A percentile compares a stretch with the other conserved stretches of the same genome.
Evolutionary conservation across 2,888 invertebrate genomes (phyloP).

Genomic region (Caenorhabditis panamensis): DNA sequence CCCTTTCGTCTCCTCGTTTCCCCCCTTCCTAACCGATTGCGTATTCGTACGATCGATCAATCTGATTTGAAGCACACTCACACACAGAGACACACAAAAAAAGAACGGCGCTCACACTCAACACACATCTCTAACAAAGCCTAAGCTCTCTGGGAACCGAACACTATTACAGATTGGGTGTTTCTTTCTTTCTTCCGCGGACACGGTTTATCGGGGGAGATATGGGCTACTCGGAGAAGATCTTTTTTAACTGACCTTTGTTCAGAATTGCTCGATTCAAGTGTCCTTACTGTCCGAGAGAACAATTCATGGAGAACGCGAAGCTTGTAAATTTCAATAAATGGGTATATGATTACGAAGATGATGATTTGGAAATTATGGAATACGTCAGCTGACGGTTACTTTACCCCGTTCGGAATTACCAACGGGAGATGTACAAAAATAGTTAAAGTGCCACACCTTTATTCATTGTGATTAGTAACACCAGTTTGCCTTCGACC

Average conservation of each 20-base stretch:
- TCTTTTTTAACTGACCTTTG: slow-evolving; percentile 61
- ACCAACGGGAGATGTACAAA: background rate
- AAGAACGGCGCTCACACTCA: slow-evolving; percentile 53
- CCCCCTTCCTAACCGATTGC: slow-evolving; percentile 46
- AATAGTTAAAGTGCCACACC: background rate
- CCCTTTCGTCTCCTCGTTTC: slow-evolving; percentile 31
- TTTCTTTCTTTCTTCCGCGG: background rate
- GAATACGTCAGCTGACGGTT: background rate
- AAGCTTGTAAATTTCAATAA: slow-evolving; percentile 25
- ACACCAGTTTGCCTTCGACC: background rate
- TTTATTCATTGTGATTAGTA: background rate
- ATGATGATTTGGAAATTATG: slow-evolving; percentile 5
- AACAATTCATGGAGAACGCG: slow-evolving; percentile 84
- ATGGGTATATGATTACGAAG: background rate
- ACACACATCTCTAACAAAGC: slow-evolving; percentile 28
- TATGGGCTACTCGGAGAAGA: too few relatives aligned
- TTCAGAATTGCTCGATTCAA: slow-evolving; percentile 87
- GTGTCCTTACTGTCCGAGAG: slow-evolving; percentile 98
- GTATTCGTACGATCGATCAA: slow-evolving; percentile 64
- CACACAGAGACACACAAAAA: slow-evolving; percentile 27
- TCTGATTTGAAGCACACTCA: slow-evolving; percentile 61
- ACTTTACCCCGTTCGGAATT: background rate
- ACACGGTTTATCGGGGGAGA: slow-evolving; percentile 26
- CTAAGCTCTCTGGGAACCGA: slow-evolving; percentile 25
- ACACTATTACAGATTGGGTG: slow-evolving; percentile 9